Base-by-base conservation (phyloP, 2,797 vertebrate species). In the Toxotes lorentzi region DNA sequence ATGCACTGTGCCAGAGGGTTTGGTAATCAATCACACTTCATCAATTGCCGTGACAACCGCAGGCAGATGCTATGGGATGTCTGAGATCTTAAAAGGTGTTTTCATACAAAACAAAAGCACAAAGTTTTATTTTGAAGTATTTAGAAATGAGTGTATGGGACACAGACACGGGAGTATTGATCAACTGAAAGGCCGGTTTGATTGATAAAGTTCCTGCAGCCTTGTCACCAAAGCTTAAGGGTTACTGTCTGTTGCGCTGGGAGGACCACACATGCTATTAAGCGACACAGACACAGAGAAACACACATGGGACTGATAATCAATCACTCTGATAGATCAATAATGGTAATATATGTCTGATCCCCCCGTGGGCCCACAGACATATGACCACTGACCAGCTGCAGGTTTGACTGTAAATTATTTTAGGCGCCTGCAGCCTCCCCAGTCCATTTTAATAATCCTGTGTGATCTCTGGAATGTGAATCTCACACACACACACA, bases 291-390 rank as follows among this genome's bases (percentile, higher is more conserved):
- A n/a, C 61, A 66, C 60, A 60, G 66, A 75, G 32, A 43, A 3
- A 21, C 61, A 63, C 64, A 53, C 65, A 48, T 0, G 2, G 51
- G 45, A 56, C 34, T 34, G 45, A 63, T 62, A 74, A 79, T 88
- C 73, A 85, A 64, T 90, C 79, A 73, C 78, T 17, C 45, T 78
- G 50, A 85, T 72, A 5, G 75, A 77, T 86, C 62, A 19, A 59
- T 76, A 84, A 57, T 5, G n/a, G 59, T 64, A 47, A 69, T 21
- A 10, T 14, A 41, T 57, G 21, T 27, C 27, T 58, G 51, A 73
- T 66, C 56, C 59, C 59, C 54, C 51, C 13, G 12, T 27, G 27
- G 54, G 63, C 41, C 57, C 54, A 73, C 40, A 38, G 17, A 38
- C 32, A 47, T 21, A 45, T 12, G 11, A 27, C 16, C 56, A 54